Evolutionary conservation across 2,797 vertebrate genomes (phyloP), one percentile per base, ranked within the genome.

Genomic region (Esox masquinongy): DNA sequence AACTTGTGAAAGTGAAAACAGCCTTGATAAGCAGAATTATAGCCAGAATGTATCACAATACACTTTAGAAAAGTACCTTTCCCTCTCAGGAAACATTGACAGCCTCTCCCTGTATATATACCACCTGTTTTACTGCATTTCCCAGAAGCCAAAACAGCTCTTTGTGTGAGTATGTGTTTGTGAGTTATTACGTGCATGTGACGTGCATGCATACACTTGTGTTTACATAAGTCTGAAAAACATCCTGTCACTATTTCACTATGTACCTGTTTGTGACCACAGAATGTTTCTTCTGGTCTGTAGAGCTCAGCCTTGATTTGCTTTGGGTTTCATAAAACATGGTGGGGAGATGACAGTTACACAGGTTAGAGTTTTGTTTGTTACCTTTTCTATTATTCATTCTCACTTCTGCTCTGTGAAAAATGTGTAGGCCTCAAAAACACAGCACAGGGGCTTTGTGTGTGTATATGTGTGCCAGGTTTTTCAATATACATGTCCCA

Each of bases 241-340:
- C 26, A 34, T 7, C 31, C 64, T 67, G 4, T 24, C 15, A 19
- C 63, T 16, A 3, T 66, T 5, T 11, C 5, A 16, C 51, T 68
- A 34, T 68, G 66, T 68, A 34, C 17, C 16, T 68, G 17, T 68
- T 29, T 68, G 66, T 68, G 66, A 53, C 19, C n/a, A 8, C n/a
- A 11, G 19, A 56, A 51, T 6, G 17, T 51, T 51, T 51, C 50
- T 51, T 51, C 5, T 51, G 5, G 50, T 51, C 50, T 51, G 17
- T 19, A 2, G 17, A 51, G 50, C 17, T 19, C 50, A 56, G 51
- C 6, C 19, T 53, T 7, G 19, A 5, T 8, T 53, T 53, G 50
- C 16, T 51, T 17, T 50, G 14, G 49, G 49, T 14, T 8, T 53
- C 3, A 50, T 8, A 16, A 15, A 15, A 53, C 19, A n/a, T 53